phyloP scores from a whole-genome alignment of 2,888 invertebrate species.

The Tanypteryx hageni region DNA sequence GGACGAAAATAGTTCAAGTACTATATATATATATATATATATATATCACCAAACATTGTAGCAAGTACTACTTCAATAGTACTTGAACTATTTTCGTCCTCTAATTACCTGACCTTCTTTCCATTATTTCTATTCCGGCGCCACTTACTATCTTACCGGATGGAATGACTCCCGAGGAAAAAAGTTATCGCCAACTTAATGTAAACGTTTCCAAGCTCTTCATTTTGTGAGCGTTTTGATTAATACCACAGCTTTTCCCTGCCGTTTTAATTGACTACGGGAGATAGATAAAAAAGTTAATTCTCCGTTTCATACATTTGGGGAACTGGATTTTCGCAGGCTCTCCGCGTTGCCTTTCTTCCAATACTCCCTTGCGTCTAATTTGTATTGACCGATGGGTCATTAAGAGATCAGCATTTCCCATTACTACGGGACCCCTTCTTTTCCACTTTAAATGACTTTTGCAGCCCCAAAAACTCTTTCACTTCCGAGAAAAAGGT shows the following conservation, averaged over 20 bases:
- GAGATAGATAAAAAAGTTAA: neutral
- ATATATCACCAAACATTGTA: no score
- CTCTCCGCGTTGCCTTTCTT: neutral
- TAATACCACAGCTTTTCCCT: constrained; percentile 1
- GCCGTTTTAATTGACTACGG: neutral
- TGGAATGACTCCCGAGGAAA: no score
- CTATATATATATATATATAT: no score
- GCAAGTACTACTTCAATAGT: no score
- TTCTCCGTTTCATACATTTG: neutral
- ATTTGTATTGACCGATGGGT: neutral
- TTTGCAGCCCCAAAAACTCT: neutral
- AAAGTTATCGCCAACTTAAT: neutral
- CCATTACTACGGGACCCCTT: constrained; percentile 17
- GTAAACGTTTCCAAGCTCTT: neutral
- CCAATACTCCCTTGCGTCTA: neutral
- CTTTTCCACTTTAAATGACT: neutral
- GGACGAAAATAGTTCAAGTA: no score
- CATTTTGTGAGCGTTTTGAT: neutral
- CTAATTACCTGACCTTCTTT: no score
- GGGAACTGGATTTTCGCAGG: neutral
- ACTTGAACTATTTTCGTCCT: no score
- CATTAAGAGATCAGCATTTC: constrained; percentile 28
- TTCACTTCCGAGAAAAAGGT: neutral
- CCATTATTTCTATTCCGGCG: no score
- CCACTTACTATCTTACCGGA: no score